These are phyloP conservation scores for Thunnus albacares DNA, from an alignment of 2,797 vertebrate genomes.

Conservation along the genomic window DNA sequence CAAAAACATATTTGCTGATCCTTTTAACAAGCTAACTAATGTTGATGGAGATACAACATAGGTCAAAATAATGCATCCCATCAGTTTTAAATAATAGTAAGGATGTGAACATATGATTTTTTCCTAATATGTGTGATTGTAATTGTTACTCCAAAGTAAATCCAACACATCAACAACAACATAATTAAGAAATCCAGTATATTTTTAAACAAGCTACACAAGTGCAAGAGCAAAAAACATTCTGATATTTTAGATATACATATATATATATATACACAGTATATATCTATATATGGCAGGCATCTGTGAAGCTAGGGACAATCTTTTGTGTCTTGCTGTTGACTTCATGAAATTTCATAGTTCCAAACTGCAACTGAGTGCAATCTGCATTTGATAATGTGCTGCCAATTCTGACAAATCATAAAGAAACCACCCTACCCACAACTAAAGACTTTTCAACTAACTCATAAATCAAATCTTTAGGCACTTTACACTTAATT, in stretches of 20 bases:
- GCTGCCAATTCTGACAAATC: not conserved
- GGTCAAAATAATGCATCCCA: not conserved
- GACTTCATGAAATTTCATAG: too few species aligned
- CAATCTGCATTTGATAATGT: not conserved
- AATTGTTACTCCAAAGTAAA: not conserved
- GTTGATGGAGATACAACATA: not conserved
- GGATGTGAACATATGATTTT: not conserved
- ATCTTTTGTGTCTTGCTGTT: too few species aligned
- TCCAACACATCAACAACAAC: not conserved
- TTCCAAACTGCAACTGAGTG: constrained; percentile 1
- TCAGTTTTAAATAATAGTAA: not conserved
- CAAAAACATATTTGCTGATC: not conserved
- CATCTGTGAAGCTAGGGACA: too few species aligned
- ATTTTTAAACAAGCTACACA: not conserved
- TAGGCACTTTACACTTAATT: not conserved
- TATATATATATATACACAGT: too few species aligned
- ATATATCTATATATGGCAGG: too few species aligned
- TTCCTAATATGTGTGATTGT: not conserved
- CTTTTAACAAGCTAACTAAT: not conserved
- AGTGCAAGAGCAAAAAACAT: not conserved
- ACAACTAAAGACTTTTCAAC: not conserved
- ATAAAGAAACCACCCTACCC: not conserved
- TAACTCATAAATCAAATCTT: not conserved
- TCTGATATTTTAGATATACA: too few species aligned
- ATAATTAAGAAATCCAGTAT: not conserved